Conservation (phyloP, 2,888 invertebrate species). For the Tribolium freemani region DNA sequence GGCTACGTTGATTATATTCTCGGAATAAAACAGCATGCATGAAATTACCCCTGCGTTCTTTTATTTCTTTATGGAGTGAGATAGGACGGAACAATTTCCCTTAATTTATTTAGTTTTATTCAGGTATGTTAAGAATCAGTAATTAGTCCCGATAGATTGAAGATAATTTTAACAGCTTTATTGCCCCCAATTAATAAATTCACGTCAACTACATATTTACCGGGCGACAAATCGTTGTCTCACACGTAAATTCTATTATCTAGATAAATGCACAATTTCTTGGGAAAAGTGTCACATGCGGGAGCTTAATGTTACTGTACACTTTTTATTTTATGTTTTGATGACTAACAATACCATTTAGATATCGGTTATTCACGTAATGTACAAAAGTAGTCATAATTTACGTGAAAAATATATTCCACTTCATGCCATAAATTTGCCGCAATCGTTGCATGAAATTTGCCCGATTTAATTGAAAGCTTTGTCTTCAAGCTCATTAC, state of each 20-base stretch:
- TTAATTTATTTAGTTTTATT: constrained; percentile 37
- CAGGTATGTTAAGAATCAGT: constrained; percentile 35
- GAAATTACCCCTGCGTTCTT: constrained; percentile 35
- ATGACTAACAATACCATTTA: constrained; percentile 40
- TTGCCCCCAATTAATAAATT: constrained; percentile 36
- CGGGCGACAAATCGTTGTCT: constrained; percentile 49
- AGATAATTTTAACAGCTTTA: constrained; percentile 47
- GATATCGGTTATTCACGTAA: constrained; percentile 26
- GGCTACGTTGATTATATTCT: constrained; percentile 32
- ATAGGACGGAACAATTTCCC: neutral
- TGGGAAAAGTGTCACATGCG: constrained; percentile 56
- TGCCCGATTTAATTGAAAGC: constrained; percentile 1
- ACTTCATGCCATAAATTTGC: neutral
- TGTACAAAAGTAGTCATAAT: constrained; percentile 13
- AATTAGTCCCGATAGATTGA: constrained; percentile 38
- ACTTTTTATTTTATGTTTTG: constrained; percentile 56
- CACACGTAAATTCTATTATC: constrained; percentile 51
- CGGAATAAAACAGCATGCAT: constrained; percentile 40
- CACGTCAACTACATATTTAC: constrained; percentile 41
- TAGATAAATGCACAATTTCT: constrained; percentile 51
- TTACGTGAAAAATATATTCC: neutral
- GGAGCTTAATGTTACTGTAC: constrained; percentile 50
- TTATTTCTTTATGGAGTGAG: constrained; percentile 12
- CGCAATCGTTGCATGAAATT: neutral
- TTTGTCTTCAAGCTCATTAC: neutral